These are phyloP conservation scores for Agrotis clavis DNA, from an alignment of 2,888 invertebrate genomes.

Conservation along the genomic window DNA sequence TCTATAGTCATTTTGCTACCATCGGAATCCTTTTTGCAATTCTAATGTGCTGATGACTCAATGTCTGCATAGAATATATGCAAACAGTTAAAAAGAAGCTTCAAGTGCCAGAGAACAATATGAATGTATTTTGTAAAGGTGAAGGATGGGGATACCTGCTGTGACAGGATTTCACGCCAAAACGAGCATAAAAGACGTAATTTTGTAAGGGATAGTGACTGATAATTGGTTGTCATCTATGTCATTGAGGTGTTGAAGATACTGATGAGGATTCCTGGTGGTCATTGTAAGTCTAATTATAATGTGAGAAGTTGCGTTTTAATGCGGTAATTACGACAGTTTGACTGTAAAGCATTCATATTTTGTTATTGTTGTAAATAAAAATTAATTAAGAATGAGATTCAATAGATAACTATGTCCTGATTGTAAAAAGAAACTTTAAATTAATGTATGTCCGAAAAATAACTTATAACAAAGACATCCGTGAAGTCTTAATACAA, in stretches of 20 bases:
- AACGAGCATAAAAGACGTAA: conserved; percentile 16
- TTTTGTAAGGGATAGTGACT: conserved; percentile 19
- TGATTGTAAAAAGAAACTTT: conserved; percentile 2
- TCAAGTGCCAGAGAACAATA: conserved; percentile 36
- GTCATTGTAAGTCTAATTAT: conserved; percentile 6
- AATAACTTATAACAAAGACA: conserved; percentile 20
- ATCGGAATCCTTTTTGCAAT: conserved; percentile 3
- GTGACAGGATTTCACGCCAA: conserved; percentile 42
- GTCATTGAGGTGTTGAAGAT: conserved; percentile 17
- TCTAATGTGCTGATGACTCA: conserved; percentile 37
- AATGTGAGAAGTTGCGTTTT: neutral
- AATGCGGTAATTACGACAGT: neutral
- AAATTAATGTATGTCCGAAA: conserved; percentile 23
- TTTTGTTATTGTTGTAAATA: conserved; percentile 13
- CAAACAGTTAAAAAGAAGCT: conserved; percentile 14
- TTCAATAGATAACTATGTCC: neutral
- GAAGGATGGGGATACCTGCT: conserved; percentile 49
- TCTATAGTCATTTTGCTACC: neutral
- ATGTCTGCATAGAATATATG: conserved; percentile 32
- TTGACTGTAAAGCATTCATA: neutral
- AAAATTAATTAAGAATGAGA: conserved; percentile 22
- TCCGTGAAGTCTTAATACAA: conserved; percentile 45
- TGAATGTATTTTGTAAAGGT: conserved; percentile 29
- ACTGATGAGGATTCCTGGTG: neutral
- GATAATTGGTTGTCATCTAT: conserved; percentile 22